phyloP scores from a whole-genome alignment of 2,888 invertebrate species.

The Hesperia comma region DNA sequence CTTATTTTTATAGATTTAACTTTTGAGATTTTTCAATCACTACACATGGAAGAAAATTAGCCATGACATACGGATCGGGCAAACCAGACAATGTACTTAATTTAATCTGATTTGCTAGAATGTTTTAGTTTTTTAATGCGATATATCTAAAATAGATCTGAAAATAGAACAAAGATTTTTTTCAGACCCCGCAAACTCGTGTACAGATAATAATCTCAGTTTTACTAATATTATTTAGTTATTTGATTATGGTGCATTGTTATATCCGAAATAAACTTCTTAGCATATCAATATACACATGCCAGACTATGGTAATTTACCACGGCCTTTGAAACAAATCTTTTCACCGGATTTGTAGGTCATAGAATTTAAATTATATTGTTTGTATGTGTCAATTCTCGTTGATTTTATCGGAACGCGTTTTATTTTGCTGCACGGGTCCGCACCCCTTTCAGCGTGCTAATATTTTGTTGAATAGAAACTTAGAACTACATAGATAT shows the following conservation, averaged over 20 bases:
- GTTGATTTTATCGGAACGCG: slow-evolving; percentile 14
- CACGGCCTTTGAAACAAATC: slow-evolving; percentile 4
- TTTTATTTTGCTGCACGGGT: neutral
- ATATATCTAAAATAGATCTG: neutral
- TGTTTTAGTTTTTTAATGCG: no score
- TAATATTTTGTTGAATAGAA: neutral
- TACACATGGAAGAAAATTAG: no score
- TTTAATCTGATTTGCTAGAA: no score
- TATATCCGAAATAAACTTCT: slow-evolving; percentile 17
- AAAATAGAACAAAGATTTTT: slow-evolving; percentile 5
- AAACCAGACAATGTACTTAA: no score
- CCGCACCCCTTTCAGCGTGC: neutral
- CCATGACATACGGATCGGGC: no score
- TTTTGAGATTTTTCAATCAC: no score
- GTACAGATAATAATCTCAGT: slow-evolving; percentile 16
- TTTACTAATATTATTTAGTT: slow-evolving; percentile 2
- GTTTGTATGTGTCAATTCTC: neutral
- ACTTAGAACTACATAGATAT: no score
- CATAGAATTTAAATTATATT: slow-evolving; percentile 10
- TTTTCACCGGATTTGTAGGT: slow-evolving; percentile 7
- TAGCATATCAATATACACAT: slow-evolving; percentile 14
- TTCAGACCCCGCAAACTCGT: slow-evolving; percentile 18
- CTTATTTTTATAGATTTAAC: no score
- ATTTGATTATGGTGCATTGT: slow-evolving; percentile 12
- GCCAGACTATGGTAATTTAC: slow-evolving; percentile 7